These are phyloP conservation scores for Ormyrus thymus DNA, from an alignment of 2,888 invertebrate genomes.

Conservation along the genomic window DNA sequence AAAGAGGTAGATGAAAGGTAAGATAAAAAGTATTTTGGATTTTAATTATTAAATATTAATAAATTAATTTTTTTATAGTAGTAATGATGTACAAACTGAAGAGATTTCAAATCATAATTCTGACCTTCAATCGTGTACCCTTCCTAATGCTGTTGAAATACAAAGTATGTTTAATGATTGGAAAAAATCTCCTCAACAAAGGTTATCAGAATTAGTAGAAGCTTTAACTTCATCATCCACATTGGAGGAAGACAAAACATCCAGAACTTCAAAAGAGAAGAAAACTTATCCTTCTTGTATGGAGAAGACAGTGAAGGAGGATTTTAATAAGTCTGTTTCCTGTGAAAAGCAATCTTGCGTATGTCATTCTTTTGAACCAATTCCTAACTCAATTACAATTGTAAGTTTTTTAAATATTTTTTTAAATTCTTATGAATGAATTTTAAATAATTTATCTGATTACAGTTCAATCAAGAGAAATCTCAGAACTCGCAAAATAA, in stretches of 20 bases:
- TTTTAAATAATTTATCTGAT: conserved; percentile 7
- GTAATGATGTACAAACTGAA: conserved; percentile 36
- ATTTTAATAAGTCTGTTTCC: conserved; percentile 43
- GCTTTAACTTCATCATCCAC: conserved; percentile 58
- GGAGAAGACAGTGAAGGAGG: conserved; percentile 47
- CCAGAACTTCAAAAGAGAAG: conserved; percentile 38
- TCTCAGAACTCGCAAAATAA: conserved; percentile 34
- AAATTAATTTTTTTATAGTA: conserved; percentile 15
- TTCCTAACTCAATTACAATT: conserved; percentile 1
- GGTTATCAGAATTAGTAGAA: conserved; percentile 64
- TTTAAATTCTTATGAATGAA: neutral
- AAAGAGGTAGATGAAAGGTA: conserved; percentile 46
- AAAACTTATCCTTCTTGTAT: conserved; percentile 47
- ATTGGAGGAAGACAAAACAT: conserved; percentile 53
- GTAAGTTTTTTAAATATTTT: conserved; percentile 19
- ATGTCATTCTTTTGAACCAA: conserved; percentile 30
- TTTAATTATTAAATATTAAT: neutral
- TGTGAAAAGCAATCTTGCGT: conserved; percentile 48
- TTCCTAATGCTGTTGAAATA: conserved; percentile 56
- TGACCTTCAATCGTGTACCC: conserved; percentile 39
- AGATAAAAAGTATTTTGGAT: neutral
- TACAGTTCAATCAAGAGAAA: conserved; percentile 36
- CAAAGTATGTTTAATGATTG: conserved; percentile 66
- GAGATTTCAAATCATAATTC: conserved; percentile 27
- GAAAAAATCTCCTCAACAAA: conserved; percentile 65